Evolutionary conservation across 2,113 vertebrate species (phyloP), one percentile per base, ranked within the genome.

Genomic region (Eubucco bourcierii): DNA sequence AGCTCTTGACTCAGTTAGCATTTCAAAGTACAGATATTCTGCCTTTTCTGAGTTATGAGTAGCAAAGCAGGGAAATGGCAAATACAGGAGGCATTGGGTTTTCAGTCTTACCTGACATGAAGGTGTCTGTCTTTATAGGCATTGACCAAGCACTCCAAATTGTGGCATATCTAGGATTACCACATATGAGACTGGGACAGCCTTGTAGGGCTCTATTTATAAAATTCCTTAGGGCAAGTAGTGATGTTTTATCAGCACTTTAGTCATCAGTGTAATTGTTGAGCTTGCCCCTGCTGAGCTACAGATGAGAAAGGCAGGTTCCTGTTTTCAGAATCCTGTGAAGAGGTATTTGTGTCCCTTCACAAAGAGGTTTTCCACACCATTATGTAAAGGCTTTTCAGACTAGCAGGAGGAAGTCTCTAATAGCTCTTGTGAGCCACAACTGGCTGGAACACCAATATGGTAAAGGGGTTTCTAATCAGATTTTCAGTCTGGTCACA

Each of bases 381-480:
- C 76, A 90, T 95, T 91, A 94, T 77, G 68, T 86, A 90, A 84
- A 94, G 65, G 71, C 52, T 91, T 93, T 95, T 82, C 68, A 93
- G 81, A 73, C 52, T 53, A 94, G 52, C 78, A 93, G 71, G 67
- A 92, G 75, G 63, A 88, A 87, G 84, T 64, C 56, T 81, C 47
- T 88, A 90, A 93, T n/a, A 86, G 88, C 61, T 79, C 83, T 80
- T 91, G 50, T 76, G 80, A 92, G 78, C 66, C 29, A 88, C 39
- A 94, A 60, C 44, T 56, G 55, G 21, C 17, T 84, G 46, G 24
- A 52, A 79, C 60, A 47, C 77, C 85, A 73, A 68, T 86, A 93
- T 8, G 14, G 24, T 82, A 84, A 87, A 79, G 46, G 28, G 15
- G 70, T 93, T 80, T 80, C 52, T 91, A 64, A 87, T 73, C 15